These are phyloP conservation scores for Alauda arvensis DNA, from an alignment of 2,797 vertebrate species.

Conservation along the genomic window DNA sequence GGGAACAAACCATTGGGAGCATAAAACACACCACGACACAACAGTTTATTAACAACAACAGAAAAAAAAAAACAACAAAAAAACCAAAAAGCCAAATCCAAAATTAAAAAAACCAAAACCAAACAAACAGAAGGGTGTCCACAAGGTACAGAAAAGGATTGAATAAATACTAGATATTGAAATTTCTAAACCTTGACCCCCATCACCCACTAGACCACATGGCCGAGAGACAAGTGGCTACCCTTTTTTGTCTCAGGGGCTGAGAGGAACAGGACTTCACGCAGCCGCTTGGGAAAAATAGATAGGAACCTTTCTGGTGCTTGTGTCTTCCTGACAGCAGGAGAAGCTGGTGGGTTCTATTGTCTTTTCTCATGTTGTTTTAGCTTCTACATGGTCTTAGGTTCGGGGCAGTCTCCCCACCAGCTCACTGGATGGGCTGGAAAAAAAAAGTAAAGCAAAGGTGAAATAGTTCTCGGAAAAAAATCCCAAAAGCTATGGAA, in stretches of 20 bases:
- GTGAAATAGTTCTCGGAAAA: not conserved
- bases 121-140: not conserved
- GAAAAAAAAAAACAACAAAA: too few species aligned
- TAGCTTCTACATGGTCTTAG: rapidly evolving
- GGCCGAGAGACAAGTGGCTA: rapidly evolving
- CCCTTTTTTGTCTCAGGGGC: too few species aligned
- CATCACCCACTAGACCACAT: rapidly evolving
- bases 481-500: not conserved
- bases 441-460: not conserved
- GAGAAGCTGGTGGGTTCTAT: not conserved
- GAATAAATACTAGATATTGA: not conserved
- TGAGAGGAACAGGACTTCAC: rapidly evolving
- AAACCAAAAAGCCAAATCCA: too few species aligned
- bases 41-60: too few species aligned
- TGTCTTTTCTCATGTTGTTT: too few species aligned
- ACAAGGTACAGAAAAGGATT: not conserved
- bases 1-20: too few species aligned
- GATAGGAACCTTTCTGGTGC: not conserved
- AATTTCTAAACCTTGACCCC: not conserved
- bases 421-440: rapidly evolving
- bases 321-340: not conserved
- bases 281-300: rapidly evolving
- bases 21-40: too few species aligned
- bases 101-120: not conserved
- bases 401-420: rapidly evolving